phyloP scores from a whole-genome alignment of 1,140 invertebrate species.

The Diorhabda carinulata region DNA sequence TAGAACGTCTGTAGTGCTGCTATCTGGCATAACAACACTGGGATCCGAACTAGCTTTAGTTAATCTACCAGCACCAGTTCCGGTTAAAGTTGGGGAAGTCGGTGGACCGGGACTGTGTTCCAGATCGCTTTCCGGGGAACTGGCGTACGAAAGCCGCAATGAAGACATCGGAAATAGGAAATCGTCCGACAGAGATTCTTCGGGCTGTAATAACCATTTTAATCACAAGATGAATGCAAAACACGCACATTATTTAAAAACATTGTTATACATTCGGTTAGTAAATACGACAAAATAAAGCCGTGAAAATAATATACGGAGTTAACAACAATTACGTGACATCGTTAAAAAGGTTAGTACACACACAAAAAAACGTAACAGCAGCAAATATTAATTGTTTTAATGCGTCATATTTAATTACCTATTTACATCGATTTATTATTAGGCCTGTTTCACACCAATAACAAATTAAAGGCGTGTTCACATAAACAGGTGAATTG shows the following conservation, averaged over 20 bases:
- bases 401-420: too few species aligned
- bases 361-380: too few species aligned
- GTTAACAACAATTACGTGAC: background rate
- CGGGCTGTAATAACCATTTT: slow-evolving; percentile 56
- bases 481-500: too few species aligned
- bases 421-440: too few species aligned
- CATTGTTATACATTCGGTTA: too few species aligned
- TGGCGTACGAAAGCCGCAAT: slow-evolving; percentile 86
- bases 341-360: background rate
- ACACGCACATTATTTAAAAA: background rate
- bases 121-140: slow-evolving; percentile 91
- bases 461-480: too few species aligned
- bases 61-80: slow-evolving; percentile 56
- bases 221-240: slow-evolving; percentile 14
- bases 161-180: slow-evolving; percentile 98
- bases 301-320: background rate
- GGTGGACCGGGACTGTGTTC: slow-evolving; percentile 76
- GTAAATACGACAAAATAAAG: too few species aligned
- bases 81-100: slow-evolving; percentile 46
- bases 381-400: too few species aligned
- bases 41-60: slow-evolving; percentile 84
- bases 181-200: slow-evolving; percentile 86
- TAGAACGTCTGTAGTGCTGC: slow-evolving; percentile 58
- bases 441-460: too few species aligned
- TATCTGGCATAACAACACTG: slow-evolving; percentile 67